Evolutionary conservation across 1,140 invertebrate genomes (phyloP), one percentile per base, ranked within the genome.

Genomic region (Lordiphosa collinella): DNA sequence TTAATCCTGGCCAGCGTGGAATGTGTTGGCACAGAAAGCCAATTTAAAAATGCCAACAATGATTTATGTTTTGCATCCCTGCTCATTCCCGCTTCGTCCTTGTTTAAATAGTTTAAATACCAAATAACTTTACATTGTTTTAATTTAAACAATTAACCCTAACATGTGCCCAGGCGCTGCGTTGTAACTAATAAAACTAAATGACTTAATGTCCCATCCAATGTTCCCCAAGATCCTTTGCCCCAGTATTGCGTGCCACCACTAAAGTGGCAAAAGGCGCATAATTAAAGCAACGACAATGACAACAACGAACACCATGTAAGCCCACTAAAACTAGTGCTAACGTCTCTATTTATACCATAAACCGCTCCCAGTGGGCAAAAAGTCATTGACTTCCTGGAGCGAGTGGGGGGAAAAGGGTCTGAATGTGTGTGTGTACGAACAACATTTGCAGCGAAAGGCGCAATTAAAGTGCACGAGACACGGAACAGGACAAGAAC

Each of bases 31-130:
- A 49, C 67, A 64, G 75, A 66, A 82, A 82, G 78, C 78, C 78
- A 82, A 82, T 82, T 82, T 82, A 82, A 82, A 82, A 82, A 72
- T 82, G 78, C 76, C 76, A 82, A 82, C 78, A 84, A 82, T 82
- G 78, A 82, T 82, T 82, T 82, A 82, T 82, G 57, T 56, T 48
- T 31, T 56, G 62, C 66, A 18, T 47, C 18, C 25, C 31, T 12
- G 18, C 9, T 9, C 14, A 9, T 25, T 25, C n/a, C 25, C 10
- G 11, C 40, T 25, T 29, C n/a, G 49, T 56, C 31, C 43, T 18
- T 35, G 14, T 11, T 22, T 29, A 18, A 51, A 67, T 68, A 70
- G 56, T 76, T 84, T 71, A 71, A 78, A 61, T 59, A 38, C 40
- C 34, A 16, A 37, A 49, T 41, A 61, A 49, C 70, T 56, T 67